A percentile compares a stretch with the other conserved stretches of the same genome.
Evolutionary conservation across 1,140 invertebrate species (phyloP).

Genomic region (Scylla paramamosain): DNA sequence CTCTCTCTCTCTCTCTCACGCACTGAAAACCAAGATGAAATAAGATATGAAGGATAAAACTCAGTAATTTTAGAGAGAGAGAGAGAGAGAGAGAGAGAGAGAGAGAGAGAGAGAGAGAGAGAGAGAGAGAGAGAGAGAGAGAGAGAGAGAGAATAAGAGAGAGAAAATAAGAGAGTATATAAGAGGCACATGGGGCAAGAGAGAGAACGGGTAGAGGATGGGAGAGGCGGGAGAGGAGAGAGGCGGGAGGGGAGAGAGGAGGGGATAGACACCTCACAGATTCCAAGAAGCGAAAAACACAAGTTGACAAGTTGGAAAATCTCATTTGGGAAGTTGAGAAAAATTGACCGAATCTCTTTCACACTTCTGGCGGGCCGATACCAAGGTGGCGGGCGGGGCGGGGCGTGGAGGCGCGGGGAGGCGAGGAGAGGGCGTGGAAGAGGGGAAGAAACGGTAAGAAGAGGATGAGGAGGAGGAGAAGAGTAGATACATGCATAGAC

Average conservation of each 20-base stretch:
- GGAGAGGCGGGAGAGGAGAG: background rate
- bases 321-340: constrained; percentile 50
- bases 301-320: constrained; percentile 56
- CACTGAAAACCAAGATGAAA: too few species aligned
- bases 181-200: background rate
- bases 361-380: background rate
- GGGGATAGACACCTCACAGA: background rate
- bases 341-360: constrained; percentile 30
- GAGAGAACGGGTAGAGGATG: background rate
- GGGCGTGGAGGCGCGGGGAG: background rate
- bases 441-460: background rate
- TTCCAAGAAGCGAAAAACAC: constrained; percentile 36
- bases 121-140: background rate
- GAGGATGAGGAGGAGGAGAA: background rate
- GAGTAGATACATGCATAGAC: too few species aligned
- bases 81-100: background rate
- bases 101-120: background rate
- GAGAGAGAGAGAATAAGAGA: background rate
- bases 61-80: too few species aligned
- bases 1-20: too few species aligned
- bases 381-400: background rate
- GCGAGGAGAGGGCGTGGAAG: background rate
- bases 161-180: background rate
- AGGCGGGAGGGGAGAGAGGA: background rate
- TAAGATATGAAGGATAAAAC: too few species aligned